Evolutionary conservation across 2,113 vertebrate species (phyloP).

Genomic region (Clarias gariepinus): DNA sequence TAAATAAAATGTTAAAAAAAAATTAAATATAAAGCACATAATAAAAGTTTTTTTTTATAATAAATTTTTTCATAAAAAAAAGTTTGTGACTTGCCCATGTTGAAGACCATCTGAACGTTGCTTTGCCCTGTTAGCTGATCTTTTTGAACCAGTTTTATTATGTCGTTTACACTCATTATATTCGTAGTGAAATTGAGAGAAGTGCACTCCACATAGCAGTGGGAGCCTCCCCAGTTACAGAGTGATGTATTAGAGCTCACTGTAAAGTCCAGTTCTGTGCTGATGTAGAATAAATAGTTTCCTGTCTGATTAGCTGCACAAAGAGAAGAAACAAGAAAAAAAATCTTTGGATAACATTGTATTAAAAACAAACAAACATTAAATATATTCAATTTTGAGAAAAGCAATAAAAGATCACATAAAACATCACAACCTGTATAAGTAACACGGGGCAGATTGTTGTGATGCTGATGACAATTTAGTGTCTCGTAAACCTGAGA

Average conservation of each 20-base stretch:
- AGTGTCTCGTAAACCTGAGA: conserved; percentile 32
- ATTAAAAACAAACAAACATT: not conserved
- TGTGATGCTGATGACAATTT: conserved; percentile 40
- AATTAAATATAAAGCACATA: no score
- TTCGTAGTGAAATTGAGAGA: not conserved
- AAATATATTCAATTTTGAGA: conserved; percentile 56
- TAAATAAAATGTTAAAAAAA: not conserved
- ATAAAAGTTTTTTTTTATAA: rapidly evolving
- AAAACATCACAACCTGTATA: conserved; percentile 66
- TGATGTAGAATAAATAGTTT: not conserved
- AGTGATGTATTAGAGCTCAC: rapidly evolving
- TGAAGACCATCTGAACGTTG: not conserved
- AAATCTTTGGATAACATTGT: not conserved
- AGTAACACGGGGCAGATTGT: conserved; percentile 65
- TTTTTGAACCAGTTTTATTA: not conserved
- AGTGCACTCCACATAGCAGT: conserved; percentile 37
- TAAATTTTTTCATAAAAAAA: not conserved
- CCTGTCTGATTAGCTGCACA: not conserved
- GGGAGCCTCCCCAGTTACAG: not conserved
- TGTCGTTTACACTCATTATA: not conserved
- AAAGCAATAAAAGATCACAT: conserved; percentile 66
- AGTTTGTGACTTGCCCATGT: not conserved
- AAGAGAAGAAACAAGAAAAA: not conserved
- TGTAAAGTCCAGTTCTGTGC: not conserved
- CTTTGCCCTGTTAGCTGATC: rapidly evolving